Evolutionary conservation across 2,888 invertebrate species (phyloP).

Genomic region (Bimastos eiseni): DNA sequence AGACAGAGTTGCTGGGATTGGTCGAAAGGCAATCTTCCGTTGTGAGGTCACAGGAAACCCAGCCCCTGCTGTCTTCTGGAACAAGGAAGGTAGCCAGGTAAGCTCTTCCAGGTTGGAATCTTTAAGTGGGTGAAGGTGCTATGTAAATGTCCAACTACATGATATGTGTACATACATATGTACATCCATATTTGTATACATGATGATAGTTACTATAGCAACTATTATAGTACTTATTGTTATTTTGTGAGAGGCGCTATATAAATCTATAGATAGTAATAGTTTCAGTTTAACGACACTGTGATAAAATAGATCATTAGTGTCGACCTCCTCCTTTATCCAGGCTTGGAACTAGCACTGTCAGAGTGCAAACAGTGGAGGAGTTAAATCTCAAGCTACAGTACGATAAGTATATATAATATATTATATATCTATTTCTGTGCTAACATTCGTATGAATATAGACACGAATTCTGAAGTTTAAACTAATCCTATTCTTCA

Average conservation of each 20-base stretch:
- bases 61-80: conserved; percentile 47
- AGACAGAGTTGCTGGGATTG: conserved; percentile 45
- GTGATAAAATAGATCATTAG: no score
- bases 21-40: conserved; percentile 42
- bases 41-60: conserved; percentile 47
- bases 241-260: no score
- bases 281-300: no score
- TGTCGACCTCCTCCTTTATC: no score
- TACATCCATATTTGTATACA: background rate
- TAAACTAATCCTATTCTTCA: background rate
- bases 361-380: no score
- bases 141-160: background rate
- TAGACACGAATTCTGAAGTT: background rate
- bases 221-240: no score
- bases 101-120: background rate
- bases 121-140: background rate
- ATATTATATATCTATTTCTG: no score
- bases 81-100: conserved; percentile 41
- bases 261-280: no score
- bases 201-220: background rate
- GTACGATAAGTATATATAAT: no score
- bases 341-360: no score
- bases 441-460: background rate
- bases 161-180: no score
- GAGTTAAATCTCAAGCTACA: no score